phyloP scores from a whole-genome alignment of 2,888 invertebrate genomes.

The Gastracanthus pulcherrimus region DNA sequence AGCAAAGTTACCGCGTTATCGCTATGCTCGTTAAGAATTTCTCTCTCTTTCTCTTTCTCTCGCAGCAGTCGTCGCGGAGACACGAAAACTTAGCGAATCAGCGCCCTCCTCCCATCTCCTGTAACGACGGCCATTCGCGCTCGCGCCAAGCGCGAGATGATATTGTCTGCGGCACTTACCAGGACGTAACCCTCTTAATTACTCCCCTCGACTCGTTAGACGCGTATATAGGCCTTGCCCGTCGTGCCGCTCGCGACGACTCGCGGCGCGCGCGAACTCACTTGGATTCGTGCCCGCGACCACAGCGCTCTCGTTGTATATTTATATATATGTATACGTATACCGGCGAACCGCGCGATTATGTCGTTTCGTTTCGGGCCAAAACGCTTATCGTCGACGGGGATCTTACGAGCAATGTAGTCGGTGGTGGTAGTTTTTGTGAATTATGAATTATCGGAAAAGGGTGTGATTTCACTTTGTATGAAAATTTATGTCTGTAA shows the following conservation, averaged over 20 bases:
- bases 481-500: too few species aligned
- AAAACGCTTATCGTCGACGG: conserved; percentile 39
- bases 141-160: conserved; percentile 41
- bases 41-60: neutral
- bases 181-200: conserved; percentile 61
- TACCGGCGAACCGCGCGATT: neutral
- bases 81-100: neutral
- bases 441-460: too few species aligned
- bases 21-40: neutral
- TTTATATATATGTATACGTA: neutral
- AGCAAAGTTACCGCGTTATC: neutral
- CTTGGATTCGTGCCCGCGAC: conserved; percentile 68
- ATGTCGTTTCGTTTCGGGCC: conserved; percentile 22
- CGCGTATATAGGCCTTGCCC: conserved; percentile 1
- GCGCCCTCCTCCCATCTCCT: neutral
- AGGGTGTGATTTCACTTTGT: too few species aligned
- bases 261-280: conserved; percentile 57
- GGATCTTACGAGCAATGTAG: too few species aligned
- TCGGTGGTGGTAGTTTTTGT: too few species aligned
- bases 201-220: conserved; percentile 34
- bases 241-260: neutral
- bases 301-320: neutral
- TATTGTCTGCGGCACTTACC: conserved; percentile 63
- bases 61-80: neutral
- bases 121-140: neutral